phyloP scores from a whole-genome alignment of 2,888 invertebrate species.

The Frankliniella intonsa region DNA sequence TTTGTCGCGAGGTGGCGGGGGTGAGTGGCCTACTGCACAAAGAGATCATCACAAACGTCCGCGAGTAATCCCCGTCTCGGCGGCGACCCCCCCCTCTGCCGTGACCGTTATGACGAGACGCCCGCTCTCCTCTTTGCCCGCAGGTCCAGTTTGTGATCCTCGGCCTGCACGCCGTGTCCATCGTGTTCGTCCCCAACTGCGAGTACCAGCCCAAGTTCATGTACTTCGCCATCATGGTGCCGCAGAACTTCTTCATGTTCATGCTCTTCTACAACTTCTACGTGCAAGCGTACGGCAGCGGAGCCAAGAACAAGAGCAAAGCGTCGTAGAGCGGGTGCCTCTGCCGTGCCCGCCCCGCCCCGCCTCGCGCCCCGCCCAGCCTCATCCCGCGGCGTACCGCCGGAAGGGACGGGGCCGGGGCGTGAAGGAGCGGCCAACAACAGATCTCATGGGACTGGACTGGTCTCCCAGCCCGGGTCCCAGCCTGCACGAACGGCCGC shows the following conservation, averaged over 20 bases:
- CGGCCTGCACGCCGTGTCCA: not conserved
- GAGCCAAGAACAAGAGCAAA: not conserved
- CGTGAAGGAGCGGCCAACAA: not conserved
- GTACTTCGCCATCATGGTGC: constrained; percentile 52
- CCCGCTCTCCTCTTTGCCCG: not conserved
- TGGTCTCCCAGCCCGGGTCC: not conserved
- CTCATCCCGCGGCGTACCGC: too few relatives aligned
- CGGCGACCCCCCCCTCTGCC: too few relatives aligned
- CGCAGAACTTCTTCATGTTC: constrained; percentile 63
- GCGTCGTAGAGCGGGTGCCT: not conserved
- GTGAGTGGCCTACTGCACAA: too few relatives aligned
- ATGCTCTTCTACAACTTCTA: constrained; percentile 65
- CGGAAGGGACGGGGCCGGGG: too few relatives aligned
- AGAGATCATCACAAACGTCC: too few relatives aligned
- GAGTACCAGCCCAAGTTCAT: constrained; percentile 15
- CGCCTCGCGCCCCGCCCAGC: not conserved
- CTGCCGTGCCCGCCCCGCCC: not conserved
- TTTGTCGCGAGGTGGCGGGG: too few relatives aligned
- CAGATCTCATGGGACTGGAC: not conserved
- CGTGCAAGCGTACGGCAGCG: constrained; percentile 52
- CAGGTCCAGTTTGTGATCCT: constrained; percentile 11
- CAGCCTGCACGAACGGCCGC: too few relatives aligned
- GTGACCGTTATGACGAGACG: too few relatives aligned
- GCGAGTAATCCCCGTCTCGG: too few relatives aligned
- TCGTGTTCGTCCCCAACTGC: not conserved